Percentiles rank a stretch among this genome's conserved stretches.
phyloP scores from a whole-genome alignment of 2,888 invertebrate species.

The Megastigmus dorsalis region DNA sequence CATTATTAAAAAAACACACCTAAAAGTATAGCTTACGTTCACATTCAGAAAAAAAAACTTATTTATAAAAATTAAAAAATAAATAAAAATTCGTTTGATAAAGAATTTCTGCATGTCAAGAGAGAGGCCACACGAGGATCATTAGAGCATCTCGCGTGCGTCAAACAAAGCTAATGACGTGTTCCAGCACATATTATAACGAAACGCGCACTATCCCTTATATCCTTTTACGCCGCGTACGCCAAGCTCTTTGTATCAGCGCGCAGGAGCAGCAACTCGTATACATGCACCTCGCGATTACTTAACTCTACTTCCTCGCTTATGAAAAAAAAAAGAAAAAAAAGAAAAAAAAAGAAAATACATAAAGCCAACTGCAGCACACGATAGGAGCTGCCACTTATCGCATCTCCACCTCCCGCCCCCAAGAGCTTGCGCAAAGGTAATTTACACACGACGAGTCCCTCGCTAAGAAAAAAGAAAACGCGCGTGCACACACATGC shows the following conservation, averaged over 20 bases:
- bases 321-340: not conserved
- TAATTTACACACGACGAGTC: conserved; percentile 7
- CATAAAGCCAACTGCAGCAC: no score
- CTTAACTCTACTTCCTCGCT: no score
- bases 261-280: not conserved
- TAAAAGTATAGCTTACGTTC: no score
- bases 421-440: not conserved
- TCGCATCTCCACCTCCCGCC: not conserved
- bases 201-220: not conserved
- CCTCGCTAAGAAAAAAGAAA: no score
- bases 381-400: conserved; percentile 18
- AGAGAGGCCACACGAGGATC: no score
- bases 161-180: conserved; percentile 37
- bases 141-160: not conserved
- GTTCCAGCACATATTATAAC: not conserved
- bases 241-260: not conserved
- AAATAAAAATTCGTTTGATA: no score
- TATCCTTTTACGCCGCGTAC: not conserved
- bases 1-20: no score
- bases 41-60: no score
- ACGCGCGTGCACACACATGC: no score
- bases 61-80: no score
- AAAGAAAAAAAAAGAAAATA: conserved; percentile 17
- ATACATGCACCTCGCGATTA: not conserved
- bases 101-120: no score